Percentiles rank a stretch among this genome's conserved stretches.
Evolutionary conservation across 2,888 invertebrate genomes (phyloP).

Genomic region (Lepidocyrtinus sp.): DNA sequence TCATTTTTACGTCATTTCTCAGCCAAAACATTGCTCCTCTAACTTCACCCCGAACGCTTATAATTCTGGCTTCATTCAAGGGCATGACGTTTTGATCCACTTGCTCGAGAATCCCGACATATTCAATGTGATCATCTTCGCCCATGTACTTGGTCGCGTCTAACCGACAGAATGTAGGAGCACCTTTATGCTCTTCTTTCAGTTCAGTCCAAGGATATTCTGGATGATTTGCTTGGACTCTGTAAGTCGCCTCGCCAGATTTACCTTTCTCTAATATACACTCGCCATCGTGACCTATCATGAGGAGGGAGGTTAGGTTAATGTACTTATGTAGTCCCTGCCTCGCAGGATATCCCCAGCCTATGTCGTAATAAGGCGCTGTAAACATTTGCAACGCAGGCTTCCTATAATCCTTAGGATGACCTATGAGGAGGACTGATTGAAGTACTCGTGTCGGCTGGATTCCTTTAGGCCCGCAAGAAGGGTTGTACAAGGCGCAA

Average conservation of each 20-base stretch:
- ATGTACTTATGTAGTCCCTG: neutral
- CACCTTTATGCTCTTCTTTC: too few relatives aligned
- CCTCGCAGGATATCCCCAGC: too few relatives aligned
- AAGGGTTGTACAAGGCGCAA: constrained; percentile 10
- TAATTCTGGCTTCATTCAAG: neutral
- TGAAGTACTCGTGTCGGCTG: neutral
- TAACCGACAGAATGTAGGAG: neutral
- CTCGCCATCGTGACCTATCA: neutral
- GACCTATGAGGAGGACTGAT: neutral
- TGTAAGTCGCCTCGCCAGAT: neutral
- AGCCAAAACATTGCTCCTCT: neutral
- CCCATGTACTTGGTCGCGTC: neutral
- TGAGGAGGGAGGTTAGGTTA: constrained; percentile 18
- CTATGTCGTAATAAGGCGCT: neutral
- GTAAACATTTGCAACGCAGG: constrained; percentile 17
- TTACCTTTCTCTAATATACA: constrained; percentile 13
- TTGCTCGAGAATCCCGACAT: neutral
- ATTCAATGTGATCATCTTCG: neutral
- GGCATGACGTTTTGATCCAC: neutral
- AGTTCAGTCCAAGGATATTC: neutral
- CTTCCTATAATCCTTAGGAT: neutral
- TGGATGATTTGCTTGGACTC: neutral
- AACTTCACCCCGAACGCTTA: neutral
- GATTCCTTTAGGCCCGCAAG: neutral
- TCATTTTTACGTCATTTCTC: neutral